phyloP scores from a whole-genome alignment of 2,888 invertebrate genomes.

The Nymphalis urticae region DNA sequence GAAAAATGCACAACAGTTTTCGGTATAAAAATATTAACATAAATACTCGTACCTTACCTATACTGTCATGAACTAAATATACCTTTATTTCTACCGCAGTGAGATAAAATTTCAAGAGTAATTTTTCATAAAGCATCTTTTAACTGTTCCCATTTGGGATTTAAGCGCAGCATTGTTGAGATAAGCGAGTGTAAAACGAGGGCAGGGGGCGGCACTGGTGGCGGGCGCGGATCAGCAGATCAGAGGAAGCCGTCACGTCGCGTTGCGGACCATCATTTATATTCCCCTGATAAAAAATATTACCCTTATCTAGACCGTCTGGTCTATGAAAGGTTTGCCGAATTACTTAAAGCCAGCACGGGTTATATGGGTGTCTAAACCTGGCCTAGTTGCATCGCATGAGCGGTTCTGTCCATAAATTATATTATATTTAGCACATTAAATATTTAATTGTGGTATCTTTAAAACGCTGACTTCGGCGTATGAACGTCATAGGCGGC shows the following conservation, averaged over 20 bases:
- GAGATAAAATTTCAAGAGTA: constrained; percentile 2
- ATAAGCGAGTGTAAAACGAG: constrained; percentile 4
- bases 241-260: constrained; percentile 5
- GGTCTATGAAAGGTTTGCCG: background rate
- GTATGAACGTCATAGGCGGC: too few species aligned
- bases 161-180: constrained; percentile 13
- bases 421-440: too few species aligned
- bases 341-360: background rate
- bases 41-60: too few species aligned
- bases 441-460: too few species aligned
- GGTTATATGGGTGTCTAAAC: too few species aligned
- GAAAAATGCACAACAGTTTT: too few species aligned
- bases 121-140: constrained; percentile 6
- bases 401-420: background rate
- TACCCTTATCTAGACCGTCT: background rate
- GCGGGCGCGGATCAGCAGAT: background rate
- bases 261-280: background rate
- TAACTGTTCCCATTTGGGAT: constrained; percentile 16
- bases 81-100: background rate
- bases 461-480: too few species aligned
- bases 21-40: too few species aligned
- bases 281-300: background rate
- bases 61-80: background rate
- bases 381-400: too few species aligned
- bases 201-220: background rate